Evolutionary conservation across 2,888 invertebrate species (phyloP), one percentile per base, ranked within the genome.

Genomic region (Hoplodrina ambigua): DNA sequence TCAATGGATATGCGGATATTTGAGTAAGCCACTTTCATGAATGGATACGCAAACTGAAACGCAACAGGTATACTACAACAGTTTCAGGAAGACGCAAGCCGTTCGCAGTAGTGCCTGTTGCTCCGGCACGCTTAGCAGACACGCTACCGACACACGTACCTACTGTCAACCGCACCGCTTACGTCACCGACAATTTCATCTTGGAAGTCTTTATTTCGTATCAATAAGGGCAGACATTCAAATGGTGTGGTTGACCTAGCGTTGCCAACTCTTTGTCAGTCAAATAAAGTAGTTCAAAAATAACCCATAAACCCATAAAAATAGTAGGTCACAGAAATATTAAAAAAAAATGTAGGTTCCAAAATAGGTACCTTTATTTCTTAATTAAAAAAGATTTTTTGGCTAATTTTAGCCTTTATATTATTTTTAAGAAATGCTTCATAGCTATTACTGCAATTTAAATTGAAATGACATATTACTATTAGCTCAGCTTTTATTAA

Each of bases 101-200:
- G 11, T 37, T 73, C 77, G 77, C 73, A 46, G 13, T 17, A 46
- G 49, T 30, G 73, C 60, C 69, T 73, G 77, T 69, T 69, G 69
- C 59, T 56, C 10, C 25, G 25, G 15, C 20, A n/a, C 41, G 60
- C 69, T 69, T 17, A 57, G 60, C 73, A 56, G 44, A 17, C 55
- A 69, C 44, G 13, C 17, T 30, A 11, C 13, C 4, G 11, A 11
- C 30, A 13, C 58, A 15, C 15, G 17, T 50, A 70, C n/a, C n/a
- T n/a, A n/a, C 13, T 68, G 33, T 30, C 19, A 66, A 65, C 17
- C 17, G 10, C 10, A 8, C 8, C 37, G 8, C 37, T 7, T 37
- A 10, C 17, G n/a, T 20, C 59, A 13, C 37, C 33, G 20, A 13
- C 19, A 44, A 2, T 52, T 44, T 19, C 17, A 13, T 10, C 41